Evolutionary conservation across 2,113 vertebrate genomes (phyloP).

Genomic region (Pagrus major): DNA sequence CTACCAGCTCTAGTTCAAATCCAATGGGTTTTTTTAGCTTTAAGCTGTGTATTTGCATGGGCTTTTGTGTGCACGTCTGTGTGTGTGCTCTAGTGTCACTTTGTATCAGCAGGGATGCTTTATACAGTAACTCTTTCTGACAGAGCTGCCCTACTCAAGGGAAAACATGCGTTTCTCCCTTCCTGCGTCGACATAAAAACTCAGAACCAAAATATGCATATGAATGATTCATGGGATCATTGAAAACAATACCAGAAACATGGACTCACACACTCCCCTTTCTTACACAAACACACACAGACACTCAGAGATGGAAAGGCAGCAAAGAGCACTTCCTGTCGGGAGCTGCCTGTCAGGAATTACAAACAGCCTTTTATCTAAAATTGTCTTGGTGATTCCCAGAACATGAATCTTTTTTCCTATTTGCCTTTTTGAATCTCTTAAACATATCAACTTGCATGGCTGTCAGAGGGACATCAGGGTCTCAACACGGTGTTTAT

Average conservation of each 20-base stretch:
- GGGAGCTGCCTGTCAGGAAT: conserved; percentile 47
- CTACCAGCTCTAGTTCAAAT: background rate
- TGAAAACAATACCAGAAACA: conserved; percentile 52
- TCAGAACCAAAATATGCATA: conserved; percentile 49
- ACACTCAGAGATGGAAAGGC: conserved; percentile 14
- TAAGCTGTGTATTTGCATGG: background rate
- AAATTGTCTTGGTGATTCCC: conserved; percentile 38
- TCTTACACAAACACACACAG: conserved; percentile 17
- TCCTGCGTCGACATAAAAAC: conserved; percentile 25
- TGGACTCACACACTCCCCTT: conserved; percentile 2
- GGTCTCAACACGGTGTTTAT: background rate
- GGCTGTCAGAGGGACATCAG: background rate
- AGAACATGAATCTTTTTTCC: conserved; percentile 32
- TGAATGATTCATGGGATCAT: conserved; percentile 63
- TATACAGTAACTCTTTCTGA: conserved; percentile 28
- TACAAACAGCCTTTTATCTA: conserved; percentile 47
- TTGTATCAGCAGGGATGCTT: conserved; percentile 22
- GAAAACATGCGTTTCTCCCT: conserved; percentile 22
- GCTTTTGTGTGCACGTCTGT: background rate
- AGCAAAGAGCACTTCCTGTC: conserved; percentile 39
- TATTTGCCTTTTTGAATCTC: conserved; percentile 35
- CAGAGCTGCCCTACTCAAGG: conserved; percentile 21
- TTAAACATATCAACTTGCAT: conserved; percentile 18
- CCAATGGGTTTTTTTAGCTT: background rate
- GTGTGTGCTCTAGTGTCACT: conserved; percentile 14